Evolutionary conservation across 1,140 invertebrate species (phyloP), one percentile per base, ranked within the genome.

Genomic region (Glossosoma conforme): DNA sequence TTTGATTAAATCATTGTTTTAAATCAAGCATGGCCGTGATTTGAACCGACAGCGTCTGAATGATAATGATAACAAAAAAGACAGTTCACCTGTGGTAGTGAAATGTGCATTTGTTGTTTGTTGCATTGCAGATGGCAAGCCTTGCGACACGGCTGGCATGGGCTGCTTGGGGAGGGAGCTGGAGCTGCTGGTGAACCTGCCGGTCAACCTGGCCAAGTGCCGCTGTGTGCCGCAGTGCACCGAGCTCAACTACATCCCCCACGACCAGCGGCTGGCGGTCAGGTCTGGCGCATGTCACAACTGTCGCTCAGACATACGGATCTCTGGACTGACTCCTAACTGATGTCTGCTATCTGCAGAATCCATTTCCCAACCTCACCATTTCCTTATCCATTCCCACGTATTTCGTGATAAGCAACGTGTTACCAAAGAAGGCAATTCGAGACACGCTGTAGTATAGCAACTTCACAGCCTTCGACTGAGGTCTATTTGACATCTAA

Each of bases 141-240:
- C 66, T 25, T 79, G 77, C 47, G 71, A 78, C 59, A 62, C 77
- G 33, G 63, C 66, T 37, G 77, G 76, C 19, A 72, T 77, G 68
- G 64, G 74, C 20, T 78, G 74, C 58, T 68, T 77, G 60, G 70
- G 75, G 0, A 59, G 70, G 21, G 69, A 75, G 51, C 66, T 70
- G 9, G 66, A 76, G 42, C 67, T 70, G 33, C 67, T 78, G 41
- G 69, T 74, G 50, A 72, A 71, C 54, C 60, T 76, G 18, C 74
- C 77, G 9, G 69, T 68, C 46, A 72, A 77, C 60, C 64, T 79
- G 40, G 74, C 72, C 19, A 71, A 74, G 28, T 79, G 77, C 60
- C 56, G 69, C 20, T 79, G 77, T 54, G 67, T 75, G 25, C 73
- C 75, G 54, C 74, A 77, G 33, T 79, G 77, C 52, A 63, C 73